These are phyloP conservation scores for Orgyia antiqua DNA, from an alignment of 2,888 invertebrate species.

Conservation along the genomic window DNA sequence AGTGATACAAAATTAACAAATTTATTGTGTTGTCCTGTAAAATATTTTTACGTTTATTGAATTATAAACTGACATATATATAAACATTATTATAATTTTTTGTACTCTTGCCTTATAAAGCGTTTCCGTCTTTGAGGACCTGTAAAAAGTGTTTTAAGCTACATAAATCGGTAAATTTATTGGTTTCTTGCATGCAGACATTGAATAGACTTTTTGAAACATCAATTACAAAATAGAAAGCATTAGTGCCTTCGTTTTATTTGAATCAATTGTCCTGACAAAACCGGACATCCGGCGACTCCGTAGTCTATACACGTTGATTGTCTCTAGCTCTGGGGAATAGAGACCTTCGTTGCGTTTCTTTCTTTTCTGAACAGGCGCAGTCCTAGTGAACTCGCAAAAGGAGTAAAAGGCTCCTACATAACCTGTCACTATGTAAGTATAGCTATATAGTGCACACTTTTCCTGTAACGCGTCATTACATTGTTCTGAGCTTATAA, in stretches of 20 bases:
- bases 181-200: no score
- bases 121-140: constrained; percentile 21
- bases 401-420: constrained; percentile 79
- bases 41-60: constrained; percentile 45
- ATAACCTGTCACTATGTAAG: constrained; percentile 78
- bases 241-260: constrained; percentile 21
- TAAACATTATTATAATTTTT: constrained; percentile 19
- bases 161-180: constrained; percentile 13
- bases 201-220: no score
- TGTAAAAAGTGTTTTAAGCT: constrained; percentile 19
- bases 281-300: constrained; percentile 72
- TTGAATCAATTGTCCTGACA: constrained; percentile 44
- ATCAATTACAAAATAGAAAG: no score
- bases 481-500: constrained; percentile 30
- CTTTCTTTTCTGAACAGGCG: constrained; percentile 78
- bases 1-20: constrained; percentile 55
- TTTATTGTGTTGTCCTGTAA: constrained; percentile 59
- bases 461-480: constrained; percentile 38
- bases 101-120: constrained; percentile 16
- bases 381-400: constrained; percentile 75
- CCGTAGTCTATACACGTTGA: constrained; percentile 65
- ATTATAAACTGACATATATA: constrained; percentile 26
- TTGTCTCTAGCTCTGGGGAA: constrained; percentile 70
- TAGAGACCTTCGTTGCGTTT: constrained; percentile 71
- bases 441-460: constrained; percentile 58